Conservation (phyloP, 2,888 invertebrate genomes). For the Drosophila suboccidentalis region DNA sequence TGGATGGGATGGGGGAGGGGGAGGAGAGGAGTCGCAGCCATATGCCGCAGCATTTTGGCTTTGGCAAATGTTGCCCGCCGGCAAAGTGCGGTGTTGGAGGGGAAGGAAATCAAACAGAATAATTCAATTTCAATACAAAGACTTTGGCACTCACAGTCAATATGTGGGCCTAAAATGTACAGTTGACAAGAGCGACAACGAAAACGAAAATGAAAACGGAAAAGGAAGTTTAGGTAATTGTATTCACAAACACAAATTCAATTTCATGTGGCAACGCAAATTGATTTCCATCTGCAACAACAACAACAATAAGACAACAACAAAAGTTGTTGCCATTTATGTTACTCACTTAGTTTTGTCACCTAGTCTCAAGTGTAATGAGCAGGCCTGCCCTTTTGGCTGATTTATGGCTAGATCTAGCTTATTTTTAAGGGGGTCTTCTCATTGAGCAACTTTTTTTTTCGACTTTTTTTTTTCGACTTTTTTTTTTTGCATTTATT, state of each 20-base stretch:
- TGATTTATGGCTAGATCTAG: background rate
- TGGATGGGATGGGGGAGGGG: constrained; percentile 1
- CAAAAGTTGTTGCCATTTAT: constrained; percentile 25
- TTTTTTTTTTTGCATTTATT: too few species aligned
- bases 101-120: constrained; percentile 82
- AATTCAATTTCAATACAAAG: constrained; percentile 82
- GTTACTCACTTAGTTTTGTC: constrained; percentile 8
- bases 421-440: too few species aligned
- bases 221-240: constrained; percentile 81
- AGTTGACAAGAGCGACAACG: constrained; percentile 37
- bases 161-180: constrained; percentile 26
- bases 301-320: constrained; percentile 27
- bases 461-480: too few species aligned
- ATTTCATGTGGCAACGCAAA: constrained; percentile 74
- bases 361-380: constrained; percentile 14
- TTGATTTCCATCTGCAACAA: constrained; percentile 64
- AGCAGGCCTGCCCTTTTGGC: background rate
- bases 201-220: constrained; percentile 28
- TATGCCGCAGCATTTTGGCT: constrained; percentile 72
- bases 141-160: constrained; percentile 47
- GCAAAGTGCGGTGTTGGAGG: constrained; percentile 27
- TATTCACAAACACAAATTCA: constrained; percentile 78
- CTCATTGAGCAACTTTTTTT: too few species aligned
- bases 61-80: constrained; percentile 57
- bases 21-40: constrained; percentile 37